phyloP scores from a whole-genome alignment of 2,113 vertebrate species.

The Hypanus sabinus region DNA sequence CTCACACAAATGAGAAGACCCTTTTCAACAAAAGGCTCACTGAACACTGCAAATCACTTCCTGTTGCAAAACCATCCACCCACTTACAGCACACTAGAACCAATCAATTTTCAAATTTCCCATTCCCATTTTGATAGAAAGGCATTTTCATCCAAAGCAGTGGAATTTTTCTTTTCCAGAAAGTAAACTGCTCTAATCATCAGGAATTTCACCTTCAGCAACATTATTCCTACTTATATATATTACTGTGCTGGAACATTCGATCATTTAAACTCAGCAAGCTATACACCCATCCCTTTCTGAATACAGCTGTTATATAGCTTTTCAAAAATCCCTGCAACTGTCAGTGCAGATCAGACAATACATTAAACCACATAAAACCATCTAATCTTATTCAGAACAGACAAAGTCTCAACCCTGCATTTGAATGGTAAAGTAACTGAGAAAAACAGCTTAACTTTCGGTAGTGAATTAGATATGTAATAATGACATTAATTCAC shows the following conservation, averaged over 20 bases:
- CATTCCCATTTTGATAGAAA: slow-evolving; percentile 58
- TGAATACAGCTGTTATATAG: slow-evolving; percentile 25
- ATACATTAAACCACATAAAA: slow-evolving; percentile 16
- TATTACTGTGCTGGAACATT: slow-evolving; percentile 1
- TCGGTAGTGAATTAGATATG: neutral
- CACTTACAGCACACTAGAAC: slow-evolving; percentile 86
- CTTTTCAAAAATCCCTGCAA: slow-evolving; percentile 22
- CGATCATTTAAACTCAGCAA: slow-evolving; percentile 11
- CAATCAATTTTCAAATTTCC: slow-evolving; percentile 88
- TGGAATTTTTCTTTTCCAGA: slow-evolving; percentile 49
- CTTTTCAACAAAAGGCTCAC: slow-evolving; percentile 98
- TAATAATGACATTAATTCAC: neutral
- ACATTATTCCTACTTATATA: slow-evolving; percentile 37
- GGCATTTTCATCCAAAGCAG: slow-evolving; percentile 54
- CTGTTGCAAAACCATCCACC: slow-evolving; percentile 81
- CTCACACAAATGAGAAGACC: slow-evolving; percentile 95
- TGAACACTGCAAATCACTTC: slow-evolving; percentile 98
- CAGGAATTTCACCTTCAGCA: slow-evolving; percentile 38
- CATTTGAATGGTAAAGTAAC: neutral
- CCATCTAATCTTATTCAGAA: neutral
- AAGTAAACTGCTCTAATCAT: slow-evolving; percentile 45
- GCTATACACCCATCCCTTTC: slow-evolving; percentile 29
- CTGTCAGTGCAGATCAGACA: neutral
- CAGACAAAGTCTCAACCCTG: neutral
- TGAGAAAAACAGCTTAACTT: slow-evolving; percentile 10